phyloP scores from a whole-genome alignment of 2,113 vertebrate genomes.

The Odocoileus hemionus region DNA sequence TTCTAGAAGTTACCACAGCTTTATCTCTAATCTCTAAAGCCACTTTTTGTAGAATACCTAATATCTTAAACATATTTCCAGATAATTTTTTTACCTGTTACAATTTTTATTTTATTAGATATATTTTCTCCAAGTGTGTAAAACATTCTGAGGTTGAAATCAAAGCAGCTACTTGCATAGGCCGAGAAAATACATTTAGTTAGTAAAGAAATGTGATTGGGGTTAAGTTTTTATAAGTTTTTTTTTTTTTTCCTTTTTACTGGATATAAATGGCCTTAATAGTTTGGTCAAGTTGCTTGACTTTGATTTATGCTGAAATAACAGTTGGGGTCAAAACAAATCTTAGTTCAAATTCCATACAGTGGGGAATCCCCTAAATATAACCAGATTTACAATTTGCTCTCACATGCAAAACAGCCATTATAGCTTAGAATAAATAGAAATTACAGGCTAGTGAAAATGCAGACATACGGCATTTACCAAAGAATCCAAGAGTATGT shows the following conservation, averaged over 20 bases:
- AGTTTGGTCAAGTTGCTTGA: background rate
- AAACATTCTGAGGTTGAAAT: background rate
- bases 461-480: background rate
- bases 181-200: background rate
- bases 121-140: background rate
- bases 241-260: background rate
- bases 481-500: background rate
- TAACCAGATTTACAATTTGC: background rate
- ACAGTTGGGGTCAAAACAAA: background rate
- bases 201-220: background rate
- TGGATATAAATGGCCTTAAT: background rate
- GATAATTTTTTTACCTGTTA: background rate
- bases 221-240: background rate
- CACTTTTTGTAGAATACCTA: background rate
- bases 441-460: slow-evolving; percentile 19
- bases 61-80: background rate
- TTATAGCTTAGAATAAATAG: background rate
- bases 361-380: background rate
- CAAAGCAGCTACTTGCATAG: background rate
- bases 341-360: background rate
- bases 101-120: background rate
- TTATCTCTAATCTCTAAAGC: background rate
- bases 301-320: slow-evolving; percentile 25
- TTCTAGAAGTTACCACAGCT: background rate
- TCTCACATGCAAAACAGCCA: background rate